Evolutionary conservation across 2,888 invertebrate species (phyloP).

Genomic region (Chaetogeoica ovagalla): DNA sequence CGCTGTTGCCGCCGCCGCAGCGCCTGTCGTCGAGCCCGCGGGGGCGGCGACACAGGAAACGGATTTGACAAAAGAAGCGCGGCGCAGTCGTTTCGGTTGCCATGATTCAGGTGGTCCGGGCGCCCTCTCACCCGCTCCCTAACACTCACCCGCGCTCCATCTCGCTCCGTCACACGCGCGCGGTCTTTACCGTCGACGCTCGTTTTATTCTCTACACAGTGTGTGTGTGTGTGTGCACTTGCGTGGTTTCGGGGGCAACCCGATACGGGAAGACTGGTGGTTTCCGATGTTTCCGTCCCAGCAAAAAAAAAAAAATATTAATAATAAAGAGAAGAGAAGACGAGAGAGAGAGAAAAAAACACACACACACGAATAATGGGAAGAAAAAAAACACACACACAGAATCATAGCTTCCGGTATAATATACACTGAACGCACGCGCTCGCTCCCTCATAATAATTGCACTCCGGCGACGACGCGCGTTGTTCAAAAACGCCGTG

Average conservation of each 20-base stretch:
- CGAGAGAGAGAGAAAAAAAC: not conserved
- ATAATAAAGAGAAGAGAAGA: too few species aligned
- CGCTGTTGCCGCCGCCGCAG: not conserved
- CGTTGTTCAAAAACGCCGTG: constrained; percentile 7
- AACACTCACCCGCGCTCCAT: not conserved
- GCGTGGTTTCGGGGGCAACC: constrained; percentile 43
- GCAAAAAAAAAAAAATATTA: constrained; percentile 13
- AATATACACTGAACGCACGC: not conserved
- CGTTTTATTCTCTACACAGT: not conserved
- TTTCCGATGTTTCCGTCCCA: constrained; percentile 48
- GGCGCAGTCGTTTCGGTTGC: constrained; percentile 50
- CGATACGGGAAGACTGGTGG: constrained; percentile 51
- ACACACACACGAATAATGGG: constrained; percentile 1
- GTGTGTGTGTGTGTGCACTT: not conserved
- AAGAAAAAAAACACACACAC: constrained; percentile 30
- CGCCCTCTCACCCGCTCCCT: not conserved
- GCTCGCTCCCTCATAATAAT: not conserved
- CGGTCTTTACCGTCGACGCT: not conserved
- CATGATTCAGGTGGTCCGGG: constrained; percentile 51
- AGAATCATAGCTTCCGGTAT: constrained; percentile 49
- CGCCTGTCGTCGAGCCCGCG: constrained; percentile 20
- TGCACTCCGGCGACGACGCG: not conserved
- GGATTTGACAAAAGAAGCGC: constrained; percentile 41
- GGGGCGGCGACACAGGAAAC: constrained; percentile 51
- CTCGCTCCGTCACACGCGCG: not conserved